phyloP scores from a whole-genome alignment of 2,113 vertebrate genomes.

The Aegithalos caudatus region DNA sequence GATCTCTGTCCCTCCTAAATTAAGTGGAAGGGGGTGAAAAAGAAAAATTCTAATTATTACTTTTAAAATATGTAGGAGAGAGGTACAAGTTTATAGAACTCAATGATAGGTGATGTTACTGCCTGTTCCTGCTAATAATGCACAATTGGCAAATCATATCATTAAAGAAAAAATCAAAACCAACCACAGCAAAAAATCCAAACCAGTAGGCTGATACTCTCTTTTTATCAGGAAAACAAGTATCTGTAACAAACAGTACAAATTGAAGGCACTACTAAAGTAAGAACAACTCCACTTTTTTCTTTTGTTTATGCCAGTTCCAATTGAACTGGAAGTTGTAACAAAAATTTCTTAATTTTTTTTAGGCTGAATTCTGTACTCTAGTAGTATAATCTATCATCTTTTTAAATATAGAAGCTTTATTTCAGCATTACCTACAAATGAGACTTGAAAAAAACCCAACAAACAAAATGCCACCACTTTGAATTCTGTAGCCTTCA shows the following conservation, averaged over 20 bases:
- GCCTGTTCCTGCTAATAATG: background rate
- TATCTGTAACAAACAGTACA: background rate
- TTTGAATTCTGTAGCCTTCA: background rate
- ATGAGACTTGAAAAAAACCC: background rate
- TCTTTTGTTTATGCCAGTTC: background rate
- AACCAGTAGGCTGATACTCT: background rate
- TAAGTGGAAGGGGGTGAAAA: background rate
- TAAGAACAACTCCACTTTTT: background rate
- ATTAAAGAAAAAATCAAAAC: background rate
- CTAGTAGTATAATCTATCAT: background rate
- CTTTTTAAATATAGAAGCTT: background rate
- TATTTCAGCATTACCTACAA: background rate
- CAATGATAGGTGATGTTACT: background rate
- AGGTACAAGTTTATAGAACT: background rate
- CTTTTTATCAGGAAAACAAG: background rate
- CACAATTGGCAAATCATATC: background rate
- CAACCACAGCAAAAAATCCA: rapidly evolving
- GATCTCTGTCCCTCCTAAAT: constrained; percentile 32
- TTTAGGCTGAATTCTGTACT: background rate
- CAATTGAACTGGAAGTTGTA: background rate
- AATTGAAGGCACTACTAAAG: background rate
- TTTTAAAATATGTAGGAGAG: background rate
- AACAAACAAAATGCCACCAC: background rate
- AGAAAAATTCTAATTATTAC: background rate
- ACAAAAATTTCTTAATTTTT: background rate